Evolutionary conservation across 1,140 invertebrate species (phyloP).

Genomic region (Diuraphis noxia): DNA sequence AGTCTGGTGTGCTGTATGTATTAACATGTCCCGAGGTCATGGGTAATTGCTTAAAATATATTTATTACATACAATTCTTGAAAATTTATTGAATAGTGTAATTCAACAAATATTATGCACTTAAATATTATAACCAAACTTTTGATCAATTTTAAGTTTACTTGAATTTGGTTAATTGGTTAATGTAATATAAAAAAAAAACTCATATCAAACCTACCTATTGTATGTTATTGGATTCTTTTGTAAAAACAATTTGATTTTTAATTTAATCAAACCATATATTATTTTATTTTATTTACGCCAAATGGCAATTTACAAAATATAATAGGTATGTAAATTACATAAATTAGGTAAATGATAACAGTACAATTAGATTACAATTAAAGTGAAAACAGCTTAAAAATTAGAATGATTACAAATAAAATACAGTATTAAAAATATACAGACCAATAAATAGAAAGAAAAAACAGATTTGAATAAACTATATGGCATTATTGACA

Average conservation of each 20-base stretch:
- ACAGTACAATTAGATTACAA: not conserved
- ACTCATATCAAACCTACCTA: not conserved
- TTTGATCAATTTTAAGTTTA: not conserved
- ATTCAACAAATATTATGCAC: not conserved
- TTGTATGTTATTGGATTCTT: not conserved
- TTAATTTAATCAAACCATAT: not conserved
- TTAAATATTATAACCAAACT: not conserved
- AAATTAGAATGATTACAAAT: not conserved
- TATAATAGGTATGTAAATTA: not conserved
- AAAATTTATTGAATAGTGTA: not conserved
- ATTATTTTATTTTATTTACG: not conserved
- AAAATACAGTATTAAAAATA: not conserved
- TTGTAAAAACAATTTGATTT: not conserved
- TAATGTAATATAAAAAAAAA: not conserved
- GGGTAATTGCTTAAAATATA: not conserved
- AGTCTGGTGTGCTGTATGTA: not conserved
- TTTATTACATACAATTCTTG: not conserved
- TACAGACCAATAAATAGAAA: not conserved
- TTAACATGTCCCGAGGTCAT: conserved; percentile 21
- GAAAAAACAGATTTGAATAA: not conserved
- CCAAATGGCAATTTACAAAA: not conserved
- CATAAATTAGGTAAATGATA: not conserved
- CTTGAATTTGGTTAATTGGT: not conserved
- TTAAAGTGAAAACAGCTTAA: no score
- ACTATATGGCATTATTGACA: no score